Conservation (phyloP, 2,113 vertebrate species). For the Hiodon alosoides region DNA sequence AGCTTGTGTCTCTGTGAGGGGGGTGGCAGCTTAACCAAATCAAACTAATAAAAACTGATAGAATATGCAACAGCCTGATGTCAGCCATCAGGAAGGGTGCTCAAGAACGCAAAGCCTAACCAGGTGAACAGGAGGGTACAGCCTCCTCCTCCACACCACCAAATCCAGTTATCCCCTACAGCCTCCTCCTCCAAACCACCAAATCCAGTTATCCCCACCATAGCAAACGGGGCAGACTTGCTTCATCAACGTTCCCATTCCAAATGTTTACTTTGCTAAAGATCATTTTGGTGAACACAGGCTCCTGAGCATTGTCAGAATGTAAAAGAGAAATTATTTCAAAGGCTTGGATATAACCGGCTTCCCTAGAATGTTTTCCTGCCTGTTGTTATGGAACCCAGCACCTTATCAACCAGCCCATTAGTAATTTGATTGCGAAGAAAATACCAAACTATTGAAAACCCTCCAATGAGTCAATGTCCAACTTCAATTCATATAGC, state of each 20-base stretch:
- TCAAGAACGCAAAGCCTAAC: background rate
- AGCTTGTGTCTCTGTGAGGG: too few species aligned
- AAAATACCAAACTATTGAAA: too few species aligned
- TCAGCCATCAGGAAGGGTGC: too few species aligned
- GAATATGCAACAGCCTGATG: too few species aligned
- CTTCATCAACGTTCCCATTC: background rate
- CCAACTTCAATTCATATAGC: too few species aligned
- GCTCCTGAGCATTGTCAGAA: background rate
- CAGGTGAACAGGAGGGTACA: background rate
- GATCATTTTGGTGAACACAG: background rate
- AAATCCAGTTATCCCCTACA: background rate
- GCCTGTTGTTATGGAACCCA: slow-evolving; percentile 22
- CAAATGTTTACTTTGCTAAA: too few species aligned
- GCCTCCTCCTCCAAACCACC: background rate
- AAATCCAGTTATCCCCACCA: too few species aligned
- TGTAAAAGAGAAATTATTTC: too few species aligned
- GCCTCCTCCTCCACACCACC: background rate
- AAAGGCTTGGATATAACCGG: background rate
- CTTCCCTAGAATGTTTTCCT: slow-evolving; percentile 11
- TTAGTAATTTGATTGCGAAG: too few species aligned
- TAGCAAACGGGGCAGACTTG: background rate
- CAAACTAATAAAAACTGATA: too few species aligned
- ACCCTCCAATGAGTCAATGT: too few species aligned
- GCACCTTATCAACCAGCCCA: background rate
- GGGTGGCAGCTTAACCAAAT: too few species aligned